Percentiles rank a stretch among this genome's conserved stretches.
Evolutionary conservation across 2,113 vertebrate genomes (phyloP).

Genomic region (Heptranchias perlo): DNA sequence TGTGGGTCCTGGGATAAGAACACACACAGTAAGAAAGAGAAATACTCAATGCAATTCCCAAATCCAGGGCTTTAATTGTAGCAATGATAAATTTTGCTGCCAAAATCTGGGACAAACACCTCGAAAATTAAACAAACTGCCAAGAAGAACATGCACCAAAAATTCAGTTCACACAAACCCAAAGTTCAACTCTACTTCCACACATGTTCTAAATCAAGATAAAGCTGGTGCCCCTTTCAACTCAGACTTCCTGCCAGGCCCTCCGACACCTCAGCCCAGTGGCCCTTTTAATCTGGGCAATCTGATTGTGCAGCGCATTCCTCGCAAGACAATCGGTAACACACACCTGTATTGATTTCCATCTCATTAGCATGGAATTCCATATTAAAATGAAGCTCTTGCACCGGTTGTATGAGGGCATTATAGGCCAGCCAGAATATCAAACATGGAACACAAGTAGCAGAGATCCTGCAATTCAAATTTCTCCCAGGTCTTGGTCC

Average conservation of each 20-base stretch:
- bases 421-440: neutral
- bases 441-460: neutral
- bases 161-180: neutral
- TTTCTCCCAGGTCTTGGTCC: neutral
- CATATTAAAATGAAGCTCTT: neutral
- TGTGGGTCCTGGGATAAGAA: neutral
- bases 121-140: neutral
- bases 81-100: neutral
- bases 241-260: neutral
- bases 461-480: neutral
- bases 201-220: neutral
- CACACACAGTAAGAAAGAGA: neutral
- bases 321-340: neutral
- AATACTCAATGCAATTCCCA: neutral
- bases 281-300: neutral
- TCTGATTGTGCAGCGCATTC: neutral
- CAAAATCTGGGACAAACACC: neutral
- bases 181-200: neutral
- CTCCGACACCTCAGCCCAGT: neutral
- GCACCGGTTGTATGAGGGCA: neutral
- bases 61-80: neutral
- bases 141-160: neutral
- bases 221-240: neutral
- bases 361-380: neutral
- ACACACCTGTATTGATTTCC: neutral